A percentile compares a stretch with the other conserved stretches of the same genome.
Evolutionary conservation across 2,888 invertebrate species (phyloP).

Genomic region (Timema podura): DNA sequence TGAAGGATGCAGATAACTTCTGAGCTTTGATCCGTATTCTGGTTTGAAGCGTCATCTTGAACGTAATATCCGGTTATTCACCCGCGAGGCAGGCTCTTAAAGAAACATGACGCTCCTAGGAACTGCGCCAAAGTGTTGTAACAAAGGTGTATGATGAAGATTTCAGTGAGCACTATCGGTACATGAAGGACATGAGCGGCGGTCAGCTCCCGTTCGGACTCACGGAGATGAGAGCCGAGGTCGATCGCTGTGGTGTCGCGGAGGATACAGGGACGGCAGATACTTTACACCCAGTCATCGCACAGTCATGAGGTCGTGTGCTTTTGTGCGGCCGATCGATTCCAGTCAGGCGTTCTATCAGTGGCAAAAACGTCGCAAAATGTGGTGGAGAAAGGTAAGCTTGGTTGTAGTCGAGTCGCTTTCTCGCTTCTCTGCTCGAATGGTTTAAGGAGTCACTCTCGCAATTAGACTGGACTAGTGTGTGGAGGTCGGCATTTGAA

Average conservation of each 20-base stretch:
- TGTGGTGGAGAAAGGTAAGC: slow-evolving; percentile 77
- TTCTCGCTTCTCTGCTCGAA: too few relatives aligned
- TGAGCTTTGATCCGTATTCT: too few relatives aligned
- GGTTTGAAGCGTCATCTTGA: too few relatives aligned
- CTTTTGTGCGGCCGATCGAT: slow-evolving; percentile 33
- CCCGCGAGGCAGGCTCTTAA: background rate
- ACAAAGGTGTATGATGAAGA: slow-evolving; percentile 19
- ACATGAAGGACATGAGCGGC: slow-evolving; percentile 42
- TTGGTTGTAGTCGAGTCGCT: background rate
- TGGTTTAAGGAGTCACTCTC: background rate
- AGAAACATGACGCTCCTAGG: background rate
- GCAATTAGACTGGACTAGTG: too few relatives aligned
- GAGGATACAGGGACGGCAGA: slow-evolving; percentile 7
- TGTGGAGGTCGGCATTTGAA: too few relatives aligned
- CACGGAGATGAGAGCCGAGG: slow-evolving; percentile 39
- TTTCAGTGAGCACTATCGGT: slow-evolving; percentile 38
- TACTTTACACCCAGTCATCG: slow-evolving; percentile 28
- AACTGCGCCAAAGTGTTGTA: background rate
- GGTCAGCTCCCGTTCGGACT: slow-evolving; percentile 48
- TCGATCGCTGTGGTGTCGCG: background rate
- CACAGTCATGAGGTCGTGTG: slow-evolving; percentile 32
- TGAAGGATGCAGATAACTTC: too few relatives aligned
- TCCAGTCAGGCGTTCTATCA: slow-evolving; percentile 63
- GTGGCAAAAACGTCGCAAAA: slow-evolving; percentile 71
- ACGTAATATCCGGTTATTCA: too few relatives aligned